These are phyloP conservation scores for Drosophila austrosaltans DNA, from an alignment of 2,888 invertebrate species.

Conservation along the genomic window DNA sequence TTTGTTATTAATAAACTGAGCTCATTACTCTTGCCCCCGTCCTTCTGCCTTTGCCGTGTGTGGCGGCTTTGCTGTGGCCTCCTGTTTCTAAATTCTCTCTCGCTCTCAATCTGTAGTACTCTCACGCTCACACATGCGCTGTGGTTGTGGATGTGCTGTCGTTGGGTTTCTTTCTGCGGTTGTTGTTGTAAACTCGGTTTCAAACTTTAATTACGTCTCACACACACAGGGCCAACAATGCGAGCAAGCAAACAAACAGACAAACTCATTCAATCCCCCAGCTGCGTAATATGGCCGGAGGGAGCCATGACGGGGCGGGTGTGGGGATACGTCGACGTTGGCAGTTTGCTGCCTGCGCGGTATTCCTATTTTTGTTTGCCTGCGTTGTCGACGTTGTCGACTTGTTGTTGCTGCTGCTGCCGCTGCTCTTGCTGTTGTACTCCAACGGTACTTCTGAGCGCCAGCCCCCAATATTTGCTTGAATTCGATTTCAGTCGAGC, in stretches of 20 bases:
- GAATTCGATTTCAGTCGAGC: constrained; percentile 74
- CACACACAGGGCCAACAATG: constrained; percentile 46
- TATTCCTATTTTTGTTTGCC: constrained; percentile 75
- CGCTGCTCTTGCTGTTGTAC: constrained; percentile 59
- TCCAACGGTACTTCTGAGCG: constrained; percentile 76
- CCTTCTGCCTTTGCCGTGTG: constrained; percentile 6
- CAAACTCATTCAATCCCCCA: constrained; percentile 39
- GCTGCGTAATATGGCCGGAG: constrained; percentile 35
- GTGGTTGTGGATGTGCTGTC: constrained; percentile 38
- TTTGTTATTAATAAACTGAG: constrained; percentile 62
- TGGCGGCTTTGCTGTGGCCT: constrained; percentile 12
- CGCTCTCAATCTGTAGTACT: constrained; percentile 23
- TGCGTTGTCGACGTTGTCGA: constrained; percentile 41
- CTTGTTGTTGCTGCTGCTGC: constrained; percentile 26
- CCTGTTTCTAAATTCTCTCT: constrained; percentile 9
- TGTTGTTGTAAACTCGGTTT: constrained; percentile 78
- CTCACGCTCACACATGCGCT: constrained; percentile 60
- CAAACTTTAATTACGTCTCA: constrained; percentile 76
- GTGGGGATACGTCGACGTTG: constrained; percentile 18
- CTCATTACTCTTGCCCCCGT: constrained; percentile 47
- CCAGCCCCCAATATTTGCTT: constrained; percentile 64
- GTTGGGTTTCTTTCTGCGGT: constrained; percentile 47
- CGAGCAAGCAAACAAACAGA: constrained; percentile 40
- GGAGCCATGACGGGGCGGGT: constrained; percentile 40
- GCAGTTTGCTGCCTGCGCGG: constrained; percentile 57